Conservation (phyloP, 1,140 invertebrate genomes). For the Drosophila sturtevanti region DNA sequence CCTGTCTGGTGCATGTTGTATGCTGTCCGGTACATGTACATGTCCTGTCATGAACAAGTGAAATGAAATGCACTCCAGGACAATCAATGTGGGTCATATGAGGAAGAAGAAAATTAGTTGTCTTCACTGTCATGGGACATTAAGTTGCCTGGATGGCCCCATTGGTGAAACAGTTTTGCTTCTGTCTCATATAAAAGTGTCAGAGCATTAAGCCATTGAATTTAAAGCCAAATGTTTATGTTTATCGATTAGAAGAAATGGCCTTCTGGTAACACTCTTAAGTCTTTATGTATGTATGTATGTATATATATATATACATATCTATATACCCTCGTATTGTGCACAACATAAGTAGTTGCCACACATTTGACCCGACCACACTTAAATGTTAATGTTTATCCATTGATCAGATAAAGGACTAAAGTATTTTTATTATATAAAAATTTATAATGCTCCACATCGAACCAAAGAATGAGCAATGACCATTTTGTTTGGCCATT, state of each 20-base stretch:
- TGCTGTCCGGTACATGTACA: not conserved
- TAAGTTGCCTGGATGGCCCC: conserved; percentile 7
- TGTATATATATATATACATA: too few species aligned
- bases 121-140: conserved; percentile 34
- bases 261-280: not conserved
- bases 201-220: conserved; percentile 41
- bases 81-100: not conserved
- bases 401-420: conserved; percentile 10
- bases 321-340: not conserved
- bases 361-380: conserved; percentile 1
- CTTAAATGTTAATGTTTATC: conserved; percentile 21
- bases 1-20: not conserved
- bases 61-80: not conserved
- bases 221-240: conserved; percentile 60
- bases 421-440: conserved; percentile 38
- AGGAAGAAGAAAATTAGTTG: conserved; percentile 2
- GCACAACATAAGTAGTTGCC: not conserved
- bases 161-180: not conserved
- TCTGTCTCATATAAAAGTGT: conserved; percentile 14
- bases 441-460: conserved; percentile 15
- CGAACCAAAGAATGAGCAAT: conserved; percentile 13
- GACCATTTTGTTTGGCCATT: conserved; percentile 19
- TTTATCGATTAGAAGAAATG: conserved; percentile 42
- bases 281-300: too few species aligned
- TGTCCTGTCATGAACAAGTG: conserved; percentile 8